phyloP scores from a whole-genome alignment of 2,113 vertebrate genomes.

The Balaeniceps rex region DNA sequence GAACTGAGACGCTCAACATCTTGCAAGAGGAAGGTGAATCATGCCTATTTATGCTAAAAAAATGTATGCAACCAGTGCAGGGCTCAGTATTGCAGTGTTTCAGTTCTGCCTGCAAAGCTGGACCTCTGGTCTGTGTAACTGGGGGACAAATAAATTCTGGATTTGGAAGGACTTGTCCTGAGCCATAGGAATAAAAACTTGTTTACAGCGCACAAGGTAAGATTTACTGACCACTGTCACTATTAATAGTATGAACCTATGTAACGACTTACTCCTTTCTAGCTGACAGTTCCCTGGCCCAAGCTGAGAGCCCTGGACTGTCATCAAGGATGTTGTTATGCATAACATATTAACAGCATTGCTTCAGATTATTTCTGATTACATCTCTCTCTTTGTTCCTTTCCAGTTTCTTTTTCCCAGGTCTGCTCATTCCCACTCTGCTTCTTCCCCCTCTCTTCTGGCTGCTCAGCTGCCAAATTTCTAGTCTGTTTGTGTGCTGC shows the following conservation, averaged over 20 bases:
- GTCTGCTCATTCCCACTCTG: neutral
- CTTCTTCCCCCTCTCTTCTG: neutral
- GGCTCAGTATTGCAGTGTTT: neutral
- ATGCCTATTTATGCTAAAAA: neutral
- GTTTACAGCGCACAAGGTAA: neutral
- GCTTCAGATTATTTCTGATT: slow-evolving; percentile 32
- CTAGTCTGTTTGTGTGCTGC: neutral
- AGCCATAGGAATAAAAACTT: neutral
- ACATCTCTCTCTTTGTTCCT: neutral
- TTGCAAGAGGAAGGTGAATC: neutral
- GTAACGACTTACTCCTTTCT: neutral
- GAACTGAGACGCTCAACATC: neutral
- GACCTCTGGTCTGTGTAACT: neutral
- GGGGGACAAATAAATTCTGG: neutral
- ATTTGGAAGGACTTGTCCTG: neutral
- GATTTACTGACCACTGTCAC: slow-evolving; percentile 14
- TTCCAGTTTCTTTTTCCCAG: neutral
- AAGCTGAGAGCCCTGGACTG: neutral
- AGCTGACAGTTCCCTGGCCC: slow-evolving; percentile 34
- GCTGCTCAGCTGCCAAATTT: neutral
- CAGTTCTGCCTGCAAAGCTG: neutral
- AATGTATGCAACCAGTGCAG: neutral
- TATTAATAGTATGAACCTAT: slow-evolving; percentile 12
- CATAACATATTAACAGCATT: neutral
- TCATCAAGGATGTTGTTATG: slow-evolving; percentile 7